phyloP scores from a whole-genome alignment of 2,888 invertebrate species.

The Elegia similella region DNA sequence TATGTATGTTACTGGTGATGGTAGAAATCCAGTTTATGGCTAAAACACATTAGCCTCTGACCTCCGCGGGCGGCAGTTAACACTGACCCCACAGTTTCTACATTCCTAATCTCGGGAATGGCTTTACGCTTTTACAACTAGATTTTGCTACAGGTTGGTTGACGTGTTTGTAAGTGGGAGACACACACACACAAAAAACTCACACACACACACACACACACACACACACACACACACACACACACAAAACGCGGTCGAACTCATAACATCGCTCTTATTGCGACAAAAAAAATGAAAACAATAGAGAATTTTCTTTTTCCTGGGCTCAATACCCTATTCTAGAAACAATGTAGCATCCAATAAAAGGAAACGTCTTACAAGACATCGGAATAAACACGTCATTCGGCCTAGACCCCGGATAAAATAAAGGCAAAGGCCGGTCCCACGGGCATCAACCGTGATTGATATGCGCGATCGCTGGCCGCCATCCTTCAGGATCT shows the following conservation, averaged over 20 bases:
- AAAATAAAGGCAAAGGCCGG: not conserved
- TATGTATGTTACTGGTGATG: not conserved
- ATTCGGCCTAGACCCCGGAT: constrained; percentile 7
- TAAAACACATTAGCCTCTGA: constrained; percentile 12
- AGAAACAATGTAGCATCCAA: not conserved
- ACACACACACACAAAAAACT: too few species aligned
- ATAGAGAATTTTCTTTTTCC: too few species aligned
- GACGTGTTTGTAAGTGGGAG: too few species aligned
- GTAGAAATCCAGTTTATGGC: constrained; percentile 7
- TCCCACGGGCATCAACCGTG: not conserved
- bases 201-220: too few species aligned
- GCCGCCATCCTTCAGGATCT: constrained; percentile 5
- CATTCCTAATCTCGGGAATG: constrained; percentile 14
- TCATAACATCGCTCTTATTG: too few species aligned
- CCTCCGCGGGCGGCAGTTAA: constrained; percentile 12
- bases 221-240: too few species aligned
- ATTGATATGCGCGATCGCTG: constrained; percentile 10
- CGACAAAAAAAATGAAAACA: too few species aligned
- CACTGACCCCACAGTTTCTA: constrained; percentile 8
- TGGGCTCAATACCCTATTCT: not conserved
- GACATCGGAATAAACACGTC: not conserved
- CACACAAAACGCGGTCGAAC: too few species aligned
- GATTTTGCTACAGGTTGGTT: not conserved
- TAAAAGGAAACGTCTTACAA: not conserved
- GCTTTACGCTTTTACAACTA: constrained; percentile 2